Evolutionary conservation across 2,888 invertebrate genomes (phyloP).

Genomic region (Melieria picta): DNA sequence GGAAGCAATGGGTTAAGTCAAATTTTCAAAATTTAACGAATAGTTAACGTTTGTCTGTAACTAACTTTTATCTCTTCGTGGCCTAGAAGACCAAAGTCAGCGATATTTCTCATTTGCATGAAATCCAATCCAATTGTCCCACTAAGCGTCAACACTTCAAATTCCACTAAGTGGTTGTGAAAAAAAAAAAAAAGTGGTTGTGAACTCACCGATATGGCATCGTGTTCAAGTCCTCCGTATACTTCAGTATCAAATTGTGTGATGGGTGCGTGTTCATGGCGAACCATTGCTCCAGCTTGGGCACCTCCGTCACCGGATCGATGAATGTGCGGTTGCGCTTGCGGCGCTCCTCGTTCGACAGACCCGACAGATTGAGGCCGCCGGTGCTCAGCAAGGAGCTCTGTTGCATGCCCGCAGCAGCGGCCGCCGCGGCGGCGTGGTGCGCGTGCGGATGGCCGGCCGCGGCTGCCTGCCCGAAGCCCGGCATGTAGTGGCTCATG

Average conservation of each 20-base stretch:
- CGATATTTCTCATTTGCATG: background rate
- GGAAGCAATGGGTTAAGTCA: too few relatives aligned
- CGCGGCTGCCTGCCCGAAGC: slow-evolving; percentile 68
- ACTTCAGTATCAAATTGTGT: slow-evolving; percentile 96
- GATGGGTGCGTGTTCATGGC: slow-evolving; percentile 98
- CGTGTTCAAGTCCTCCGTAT: slow-evolving; percentile 95
- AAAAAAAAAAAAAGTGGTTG: slow-evolving; percentile 27
- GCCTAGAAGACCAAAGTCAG: background rate
- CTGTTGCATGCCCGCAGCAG: slow-evolving; percentile 56
- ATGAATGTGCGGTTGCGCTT: slow-evolving; percentile 98
- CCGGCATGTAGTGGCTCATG: slow-evolving; percentile 87
- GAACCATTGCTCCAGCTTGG: slow-evolving; percentile 94
- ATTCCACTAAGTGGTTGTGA: background rate
- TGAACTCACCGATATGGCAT: slow-evolving; percentile 81
- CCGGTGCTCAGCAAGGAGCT: slow-evolving; percentile 65
- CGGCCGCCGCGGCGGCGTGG: slow-evolving; percentile 66
- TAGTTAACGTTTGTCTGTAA: background rate
- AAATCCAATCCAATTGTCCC: background rate
- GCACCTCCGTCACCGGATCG: slow-evolving; percentile 98
- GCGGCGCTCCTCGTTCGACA: slow-evolving; percentile 85
- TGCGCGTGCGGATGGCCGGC: slow-evolving; percentile 60
- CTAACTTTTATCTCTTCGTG: background rate
- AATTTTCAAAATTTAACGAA: too few relatives aligned
- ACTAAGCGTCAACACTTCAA: background rate
- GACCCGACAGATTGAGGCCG: slow-evolving; percentile 72